A percentile compares a stretch with the other conserved stretches of the same genome.
Evolutionary conservation across 2,797 vertebrate species (phyloP).

Genomic region (Malacoraja senta): DNA sequence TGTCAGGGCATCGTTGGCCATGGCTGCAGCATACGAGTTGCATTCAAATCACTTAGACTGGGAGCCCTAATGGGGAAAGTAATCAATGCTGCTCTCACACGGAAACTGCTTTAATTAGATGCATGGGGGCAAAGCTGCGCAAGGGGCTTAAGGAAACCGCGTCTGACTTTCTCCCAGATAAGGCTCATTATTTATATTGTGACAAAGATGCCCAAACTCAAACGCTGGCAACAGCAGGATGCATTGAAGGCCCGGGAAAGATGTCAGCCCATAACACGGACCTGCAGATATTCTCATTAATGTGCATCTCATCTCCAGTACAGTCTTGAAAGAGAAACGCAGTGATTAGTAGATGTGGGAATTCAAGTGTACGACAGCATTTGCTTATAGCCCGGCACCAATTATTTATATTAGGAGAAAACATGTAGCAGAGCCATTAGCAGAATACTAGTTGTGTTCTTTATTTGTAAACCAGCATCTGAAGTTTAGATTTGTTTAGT

Average conservation of each 20-base stretch:
- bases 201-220: background rate
- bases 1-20: slow-evolving; percentile 49
- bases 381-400: too few relatives aligned
- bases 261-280: background rate
- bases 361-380: background rate
- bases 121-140: background rate
- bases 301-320: background rate
- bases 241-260: background rate
- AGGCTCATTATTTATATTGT: background rate
- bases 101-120: slow-evolving; percentile 17
- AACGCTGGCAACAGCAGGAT: background rate
- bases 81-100: background rate
- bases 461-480: too few relatives aligned
- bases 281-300: slow-evolving; percentile 3
- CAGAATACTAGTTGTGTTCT: too few relatives aligned
- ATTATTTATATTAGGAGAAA: too few relatives aligned
- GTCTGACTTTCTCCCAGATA: background rate
- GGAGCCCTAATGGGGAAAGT: background rate
- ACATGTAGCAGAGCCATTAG: too few relatives aligned
- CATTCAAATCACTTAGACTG: slow-evolving; percentile 42
- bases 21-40: slow-evolving; percentile 44
- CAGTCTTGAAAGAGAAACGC: background rate
- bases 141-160: background rate
- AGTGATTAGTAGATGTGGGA: too few relatives aligned
- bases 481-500: too few relatives aligned